A percentile compares a stretch with the other conserved stretches of the same genome.
These are phyloP conservation scores for Nomia melanderi DNA, from an alignment of 1,140 invertebrate genomes.

Conservation along the genomic window DNA sequence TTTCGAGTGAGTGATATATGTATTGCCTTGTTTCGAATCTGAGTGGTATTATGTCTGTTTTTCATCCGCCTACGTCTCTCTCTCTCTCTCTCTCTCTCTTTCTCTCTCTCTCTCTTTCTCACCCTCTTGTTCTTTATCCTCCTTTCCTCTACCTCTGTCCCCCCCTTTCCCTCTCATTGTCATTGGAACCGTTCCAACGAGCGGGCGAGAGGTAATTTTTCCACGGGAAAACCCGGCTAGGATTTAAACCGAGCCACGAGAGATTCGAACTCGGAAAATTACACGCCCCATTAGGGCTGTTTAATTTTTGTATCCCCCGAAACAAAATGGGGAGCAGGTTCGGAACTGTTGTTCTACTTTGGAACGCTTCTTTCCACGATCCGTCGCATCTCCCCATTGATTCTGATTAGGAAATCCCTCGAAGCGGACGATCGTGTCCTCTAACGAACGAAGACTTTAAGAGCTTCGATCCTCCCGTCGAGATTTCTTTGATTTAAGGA, in stretches of 20 bases:
- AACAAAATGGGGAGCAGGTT: background rate
- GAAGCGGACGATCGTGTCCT: too few species aligned
- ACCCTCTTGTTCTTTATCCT: background rate
- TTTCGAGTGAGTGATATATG: constrained; percentile 42
- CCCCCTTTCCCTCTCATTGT: background rate
- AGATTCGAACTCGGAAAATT: background rate
- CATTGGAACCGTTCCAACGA: constrained; percentile 19
- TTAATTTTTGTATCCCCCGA: background rate
- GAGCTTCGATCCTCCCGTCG: too few species aligned
- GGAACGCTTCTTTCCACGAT: too few species aligned
- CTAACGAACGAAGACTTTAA: too few species aligned
- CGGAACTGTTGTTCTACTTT: too few species aligned
- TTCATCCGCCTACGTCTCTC: background rate
- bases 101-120: background rate
- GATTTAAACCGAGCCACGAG: background rate
- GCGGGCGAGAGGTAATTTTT: constrained; percentile 20
- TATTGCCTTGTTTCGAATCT: constrained; percentile 42
- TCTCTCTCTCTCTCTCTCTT: background rate
- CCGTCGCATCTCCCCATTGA: background rate
- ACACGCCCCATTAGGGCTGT: background rate
- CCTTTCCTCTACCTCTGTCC: background rate
- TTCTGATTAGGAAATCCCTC: background rate
- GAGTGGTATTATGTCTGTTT: constrained; percentile 45
- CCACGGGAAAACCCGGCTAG: background rate
- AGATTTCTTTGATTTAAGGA: too few species aligned